Evolutionary conservation across 2,888 invertebrate species (phyloP), one percentile per base, ranked within the genome.

Genomic region (Acanthococcus lagerstroemiae): DNA sequence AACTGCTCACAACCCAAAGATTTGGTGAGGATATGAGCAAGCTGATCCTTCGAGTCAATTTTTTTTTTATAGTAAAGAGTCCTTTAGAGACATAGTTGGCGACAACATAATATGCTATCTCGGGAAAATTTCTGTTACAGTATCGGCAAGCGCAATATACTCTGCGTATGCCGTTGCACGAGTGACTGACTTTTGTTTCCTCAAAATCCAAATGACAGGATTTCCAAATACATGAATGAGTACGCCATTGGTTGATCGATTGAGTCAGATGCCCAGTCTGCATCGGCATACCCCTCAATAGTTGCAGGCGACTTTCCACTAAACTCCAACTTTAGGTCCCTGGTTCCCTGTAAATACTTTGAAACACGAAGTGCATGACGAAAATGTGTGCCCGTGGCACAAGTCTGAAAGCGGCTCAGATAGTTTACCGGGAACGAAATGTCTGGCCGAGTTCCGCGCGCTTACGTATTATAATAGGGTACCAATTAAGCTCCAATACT

Each of bases 361-460:
- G 46, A 15, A 6, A 6, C 12, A 12, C 12, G 15, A 37, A 37
- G 6, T 9, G 6, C 12, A 9, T 12, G 15, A 37, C 15, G 6
- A 37, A 37, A 37, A 7, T 37, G 37, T 7, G 37, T 37, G 6
- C 15, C 15, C 7, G 37, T 37, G 7, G 37, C 37, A 37, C 37
- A 37, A 9, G 37, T 37, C 37, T 37, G 37, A 12, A 37, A 37
- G 15, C 26, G 55, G 27, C 55, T 55, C n/a, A 55, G 17, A 55
- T 55, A 55, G 22, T 55, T 55, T 26, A 55, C 55, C 15, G 24
- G 15, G 22, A 17, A 55, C 15, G 30, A 3, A 6, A 55, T 24
- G 27, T 55, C 26, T 4, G 55, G 55, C 5, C 55, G 55, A 55
- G 55, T 55, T 9, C 27, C 57, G n/a, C 25, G 19, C 30, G 15